phyloP scores from a whole-genome alignment of 2,797 vertebrate species.

The Anabas testudineus region DNA sequence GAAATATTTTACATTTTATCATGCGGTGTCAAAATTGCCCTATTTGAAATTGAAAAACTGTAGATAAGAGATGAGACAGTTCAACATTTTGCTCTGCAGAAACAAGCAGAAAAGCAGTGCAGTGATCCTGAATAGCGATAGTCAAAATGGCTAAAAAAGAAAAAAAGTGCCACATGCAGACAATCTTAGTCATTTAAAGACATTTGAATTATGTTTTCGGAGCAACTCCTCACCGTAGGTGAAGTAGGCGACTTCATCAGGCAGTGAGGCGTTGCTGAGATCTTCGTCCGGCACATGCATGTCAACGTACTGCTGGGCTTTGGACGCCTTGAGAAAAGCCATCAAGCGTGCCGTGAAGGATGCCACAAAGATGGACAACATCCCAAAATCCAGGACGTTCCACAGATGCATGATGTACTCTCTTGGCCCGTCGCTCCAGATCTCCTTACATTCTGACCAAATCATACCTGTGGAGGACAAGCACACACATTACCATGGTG shows the following conservation, averaged over 20 bases:
- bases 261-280: constrained; percentile 91
- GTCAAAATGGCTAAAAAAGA: background rate
- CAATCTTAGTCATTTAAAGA: background rate
- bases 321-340: constrained; percentile 95
- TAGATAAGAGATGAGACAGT: background rate
- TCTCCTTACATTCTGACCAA: constrained; percentile 98
- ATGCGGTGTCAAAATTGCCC: constrained; percentile 10
- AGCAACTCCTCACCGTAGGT: constrained; percentile 89
- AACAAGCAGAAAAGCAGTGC: background rate
- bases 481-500: constrained; percentile 19
- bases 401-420: constrained; percentile 95
- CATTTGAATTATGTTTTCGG: background rate
- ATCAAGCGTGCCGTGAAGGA: constrained; percentile 96
- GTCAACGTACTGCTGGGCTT: constrained; percentile 96
- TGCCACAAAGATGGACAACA: constrained; percentile 96
- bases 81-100: background rate
- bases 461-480: constrained; percentile 87
- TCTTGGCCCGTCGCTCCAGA: constrained; percentile 94
- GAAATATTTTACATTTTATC: constrained; percentile 24
- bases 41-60: constrained; percentile 7
- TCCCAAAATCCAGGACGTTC: constrained; percentile 97
- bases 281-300: constrained; percentile 89
- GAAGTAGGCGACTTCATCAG: constrained; percentile 95
- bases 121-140: background rate
- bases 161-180: background rate